A percentile compares a stretch with the other conserved stretches of the same genome.
Conservation (phyloP, 2,888 invertebrate species). For the Polymixis lichenea region DNA sequence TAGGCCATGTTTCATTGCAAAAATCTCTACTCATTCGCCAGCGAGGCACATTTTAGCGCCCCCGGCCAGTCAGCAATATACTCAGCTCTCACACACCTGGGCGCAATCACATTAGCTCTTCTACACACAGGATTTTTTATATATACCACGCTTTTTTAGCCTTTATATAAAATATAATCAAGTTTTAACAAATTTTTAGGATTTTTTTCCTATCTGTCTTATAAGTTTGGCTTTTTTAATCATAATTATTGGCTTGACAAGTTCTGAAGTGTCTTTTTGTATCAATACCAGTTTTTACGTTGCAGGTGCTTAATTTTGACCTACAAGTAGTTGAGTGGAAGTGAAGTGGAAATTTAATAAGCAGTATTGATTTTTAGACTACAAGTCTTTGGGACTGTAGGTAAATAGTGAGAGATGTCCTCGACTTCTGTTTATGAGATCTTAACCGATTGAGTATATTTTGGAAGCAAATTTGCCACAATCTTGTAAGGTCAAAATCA, state of each 20-base stretch:
- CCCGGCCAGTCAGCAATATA: slow-evolving; percentile 79
- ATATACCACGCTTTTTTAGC: slow-evolving; percentile 30
- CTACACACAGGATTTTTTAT: slow-evolving; percentile 67
- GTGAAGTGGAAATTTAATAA: neutral
- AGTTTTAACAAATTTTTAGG: slow-evolving; percentile 24
- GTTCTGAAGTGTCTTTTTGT: neutral
- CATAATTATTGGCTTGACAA: slow-evolving; percentile 26
- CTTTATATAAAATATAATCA: slow-evolving; percentile 37
- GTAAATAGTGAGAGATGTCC: too few relatives aligned
- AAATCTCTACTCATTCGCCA: slow-evolving; percentile 33
- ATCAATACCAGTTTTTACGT: neutral
- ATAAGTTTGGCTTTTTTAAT: slow-evolving; percentile 36
- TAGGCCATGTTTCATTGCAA: slow-evolving; percentile 19
- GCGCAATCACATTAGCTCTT: slow-evolving; percentile 84
- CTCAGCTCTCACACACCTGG: slow-evolving; percentile 83
- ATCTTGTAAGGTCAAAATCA: too few relatives aligned
- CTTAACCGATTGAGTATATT: too few relatives aligned
- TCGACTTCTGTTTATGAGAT: too few relatives aligned
- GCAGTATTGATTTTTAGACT: too few relatives aligned
- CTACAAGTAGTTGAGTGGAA: neutral
- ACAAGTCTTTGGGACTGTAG: too few relatives aligned
- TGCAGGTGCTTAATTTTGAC: neutral
- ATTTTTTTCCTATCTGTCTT: slow-evolving; percentile 33
- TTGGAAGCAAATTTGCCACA: too few relatives aligned
- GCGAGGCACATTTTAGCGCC: slow-evolving; percentile 74